Evolutionary conservation across 2,888 invertebrate species (phyloP), one percentile per base, ranked within the genome.

Genomic region (Parthenolecanium corni): DNA sequence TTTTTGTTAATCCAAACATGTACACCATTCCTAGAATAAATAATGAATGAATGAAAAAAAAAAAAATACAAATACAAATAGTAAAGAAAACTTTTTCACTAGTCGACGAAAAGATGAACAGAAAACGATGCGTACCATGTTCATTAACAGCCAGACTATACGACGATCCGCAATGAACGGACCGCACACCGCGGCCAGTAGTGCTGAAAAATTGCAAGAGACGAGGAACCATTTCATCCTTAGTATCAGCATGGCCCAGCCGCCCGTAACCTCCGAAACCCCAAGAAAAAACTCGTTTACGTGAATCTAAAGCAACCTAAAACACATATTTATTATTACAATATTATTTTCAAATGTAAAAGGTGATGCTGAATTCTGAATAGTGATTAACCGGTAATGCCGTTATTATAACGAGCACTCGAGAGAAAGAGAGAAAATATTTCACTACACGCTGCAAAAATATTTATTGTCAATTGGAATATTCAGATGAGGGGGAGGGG

Each of bases 201-300:
- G 85, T 82, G 68, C 93, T 92, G 73, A 92, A 89, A 74, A 84
- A 89, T 73, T 91, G 92, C 68, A 94, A 85, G 58, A 92, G 78
- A n/a, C 86, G 77, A 24, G 85, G 86, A 46, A 92, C 88, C 74
- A 87, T 79, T 75, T 95, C 94, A 74, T 95, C 93, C 72, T 89
- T 89, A 65, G 85, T 91, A 71, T 92, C 93, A 6, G 91, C 86
- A 76, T 95, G 94, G 0, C 94, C 95, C 14, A 95, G 77, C 1
- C 95, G 82, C 0, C 94, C 94, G 71, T 94, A 90, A 0, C 94
- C 95, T 12, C 93, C 94, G 74, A 93, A 95, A 20, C 95, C 94
- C 94, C 94, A 95, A 58, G 92, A 90, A 74, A 82, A 95, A 0
- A 89, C 86, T 12, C 94, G 82, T 74, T 88, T 90, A 72, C 86